Evolutionary conservation across 2,797 vertebrate species (phyloP).

Genomic region (Nannoperca obscura): DNA sequence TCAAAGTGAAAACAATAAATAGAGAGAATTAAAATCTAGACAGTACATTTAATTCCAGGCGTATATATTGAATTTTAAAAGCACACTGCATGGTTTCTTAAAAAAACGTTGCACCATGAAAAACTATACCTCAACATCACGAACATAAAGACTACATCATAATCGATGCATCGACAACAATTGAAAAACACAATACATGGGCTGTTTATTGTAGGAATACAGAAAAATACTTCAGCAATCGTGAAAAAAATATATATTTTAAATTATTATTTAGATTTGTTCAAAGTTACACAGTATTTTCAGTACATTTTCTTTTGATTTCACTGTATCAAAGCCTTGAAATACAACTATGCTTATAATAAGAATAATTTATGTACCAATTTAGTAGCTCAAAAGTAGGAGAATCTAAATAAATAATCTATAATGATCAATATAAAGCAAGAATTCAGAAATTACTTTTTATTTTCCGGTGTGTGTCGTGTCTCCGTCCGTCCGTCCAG

Average conservation of each 20-base stretch:
- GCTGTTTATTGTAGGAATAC: not conserved
- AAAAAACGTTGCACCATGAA: too few species aligned
- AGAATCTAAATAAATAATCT: not conserved
- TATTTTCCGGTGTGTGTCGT: not conserved
- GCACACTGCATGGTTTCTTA: not conserved
- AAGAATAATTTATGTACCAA: not conserved
- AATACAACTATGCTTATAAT: not conserved
- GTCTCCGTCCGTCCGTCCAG: conserved; percentile 30
- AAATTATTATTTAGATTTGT: too few species aligned
- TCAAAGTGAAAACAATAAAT: too few species aligned
- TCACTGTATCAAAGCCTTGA: not conserved
- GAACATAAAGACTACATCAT: not conserved
- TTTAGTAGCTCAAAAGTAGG: not conserved
- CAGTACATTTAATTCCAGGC: too few species aligned
- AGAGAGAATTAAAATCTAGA: too few species aligned
- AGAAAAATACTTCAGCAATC: too few species aligned
- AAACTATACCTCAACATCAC: too few species aligned
- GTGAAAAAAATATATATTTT: too few species aligned
- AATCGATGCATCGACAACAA: not conserved
- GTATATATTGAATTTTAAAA: too few species aligned
- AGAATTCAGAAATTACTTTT: too few species aligned
- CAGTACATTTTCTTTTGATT: too few species aligned
- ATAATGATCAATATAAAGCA: not conserved
- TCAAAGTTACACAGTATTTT: too few species aligned
- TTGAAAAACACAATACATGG: not conserved